A percentile compares a stretch with the other conserved stretches of the same genome.
phyloP scores from a whole-genome alignment of 2,888 invertebrate species.

The Prosapia bicincta region DNA sequence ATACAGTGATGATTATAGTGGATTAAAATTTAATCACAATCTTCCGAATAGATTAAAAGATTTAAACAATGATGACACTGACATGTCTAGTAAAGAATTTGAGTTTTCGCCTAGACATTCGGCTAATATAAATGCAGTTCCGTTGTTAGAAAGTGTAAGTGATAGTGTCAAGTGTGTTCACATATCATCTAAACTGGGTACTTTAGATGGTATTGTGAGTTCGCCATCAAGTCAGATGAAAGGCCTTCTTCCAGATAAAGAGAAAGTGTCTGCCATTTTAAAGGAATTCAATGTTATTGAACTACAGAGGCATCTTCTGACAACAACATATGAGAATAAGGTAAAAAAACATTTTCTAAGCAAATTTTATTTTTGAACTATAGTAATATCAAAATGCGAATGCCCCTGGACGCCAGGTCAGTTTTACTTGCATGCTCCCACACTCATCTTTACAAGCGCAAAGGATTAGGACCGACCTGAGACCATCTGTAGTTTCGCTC shows the following conservation, averaged over 20 bases:
- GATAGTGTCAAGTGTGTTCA: conserved; percentile 28
- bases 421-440: too few relatives aligned
- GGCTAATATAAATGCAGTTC: conserved; percentile 8
- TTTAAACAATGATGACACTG: conserved; percentile 12
- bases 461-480: too few relatives aligned
- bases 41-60: background rate
- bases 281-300: conserved; percentile 77
- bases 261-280: conserved; percentile 79
- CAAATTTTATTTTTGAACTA: background rate
- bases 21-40: conserved; percentile 1
- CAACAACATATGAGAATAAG: conserved; percentile 71
- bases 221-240: conserved; percentile 51
- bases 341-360: conserved; percentile 47
- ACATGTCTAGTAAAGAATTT: conserved; percentile 14
- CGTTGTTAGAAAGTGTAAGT: conserved; percentile 37
- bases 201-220: conserved; percentile 65
- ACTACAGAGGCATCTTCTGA: conserved; percentile 78
- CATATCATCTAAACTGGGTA: conserved; percentile 49
- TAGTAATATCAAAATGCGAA: too few relatives aligned
- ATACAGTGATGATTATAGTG: conserved; percentile 11
- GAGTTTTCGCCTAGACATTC: background rate
- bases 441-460: too few relatives aligned
- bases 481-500: too few relatives aligned
- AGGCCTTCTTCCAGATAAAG: conserved; percentile 64
- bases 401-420: too few relatives aligned